These are phyloP conservation scores for Mayetiola destructor DNA, from an alignment of 2,888 invertebrate genomes.

Conservation along the genomic window DNA sequence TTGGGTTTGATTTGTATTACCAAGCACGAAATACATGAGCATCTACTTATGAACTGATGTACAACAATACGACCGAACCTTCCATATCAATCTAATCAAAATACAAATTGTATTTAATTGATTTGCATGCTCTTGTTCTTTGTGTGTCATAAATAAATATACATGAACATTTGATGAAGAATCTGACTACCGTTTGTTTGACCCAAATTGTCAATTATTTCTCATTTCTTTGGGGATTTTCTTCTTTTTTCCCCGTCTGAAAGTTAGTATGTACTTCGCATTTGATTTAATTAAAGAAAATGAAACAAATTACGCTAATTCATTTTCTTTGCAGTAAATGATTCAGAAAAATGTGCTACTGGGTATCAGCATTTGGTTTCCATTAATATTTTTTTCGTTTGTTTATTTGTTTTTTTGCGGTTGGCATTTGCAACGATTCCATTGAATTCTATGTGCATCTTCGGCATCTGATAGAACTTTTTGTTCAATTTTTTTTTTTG, in stretches of 20 bases:
- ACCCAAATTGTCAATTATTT: too few relatives aligned
- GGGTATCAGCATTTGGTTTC: too few relatives aligned
- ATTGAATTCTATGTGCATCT: not conserved
- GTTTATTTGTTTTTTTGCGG: too few relatives aligned
- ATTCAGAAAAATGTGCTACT: too few relatives aligned
- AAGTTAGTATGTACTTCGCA: not conserved
- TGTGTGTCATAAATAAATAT: too few relatives aligned
- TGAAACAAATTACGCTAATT: constrained; percentile 6
- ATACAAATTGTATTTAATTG: not conserved
- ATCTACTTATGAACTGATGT: too few relatives aligned
- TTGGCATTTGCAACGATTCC: too few relatives aligned
- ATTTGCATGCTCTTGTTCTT: not conserved
- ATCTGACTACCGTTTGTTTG: too few relatives aligned
- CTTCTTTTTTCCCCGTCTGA: not conserved
- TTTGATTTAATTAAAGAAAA: constrained; percentile 8
- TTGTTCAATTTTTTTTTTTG: not conserved
- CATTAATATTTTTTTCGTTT: too few relatives aligned
- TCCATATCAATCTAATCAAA: not conserved
- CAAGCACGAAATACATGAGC: not conserved
- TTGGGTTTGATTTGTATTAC: constrained; percentile 5
- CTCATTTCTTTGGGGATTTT: too few relatives aligned
- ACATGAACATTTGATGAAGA: too few relatives aligned
- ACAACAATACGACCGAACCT: not conserved
- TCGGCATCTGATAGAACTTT: not conserved
- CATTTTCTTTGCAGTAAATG: not conserved